phyloP scores from a whole-genome alignment of 2,797 vertebrate species.

The Diplodus puntazzo region DNA sequence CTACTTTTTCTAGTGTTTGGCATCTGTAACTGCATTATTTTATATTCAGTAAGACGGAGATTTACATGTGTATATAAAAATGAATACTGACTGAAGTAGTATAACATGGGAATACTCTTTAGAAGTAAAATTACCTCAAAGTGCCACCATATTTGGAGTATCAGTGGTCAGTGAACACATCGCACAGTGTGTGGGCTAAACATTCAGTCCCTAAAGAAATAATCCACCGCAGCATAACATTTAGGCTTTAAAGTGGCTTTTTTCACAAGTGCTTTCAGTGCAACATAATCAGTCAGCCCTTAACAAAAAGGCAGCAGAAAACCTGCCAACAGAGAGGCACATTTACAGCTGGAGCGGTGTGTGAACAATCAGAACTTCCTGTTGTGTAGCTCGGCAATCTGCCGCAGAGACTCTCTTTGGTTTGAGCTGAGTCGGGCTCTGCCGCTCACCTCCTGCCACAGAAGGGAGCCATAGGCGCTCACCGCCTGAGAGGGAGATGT shows the following conservation, averaged over 20 bases:
- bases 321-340: constrained; percentile 21
- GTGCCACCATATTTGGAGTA: background rate
- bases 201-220: background rate
- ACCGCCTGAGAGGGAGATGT: constrained; percentile 57
- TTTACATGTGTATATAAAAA: background rate
- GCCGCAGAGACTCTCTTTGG: constrained; percentile 87
- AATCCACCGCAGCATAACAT: constrained; percentile 11
- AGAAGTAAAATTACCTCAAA: background rate
- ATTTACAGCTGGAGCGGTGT: background rate
- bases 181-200: constrained; percentile 10
- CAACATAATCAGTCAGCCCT: background rate
- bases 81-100: background rate
- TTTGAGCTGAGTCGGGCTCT: constrained; percentile 80
- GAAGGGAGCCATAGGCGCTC: constrained; percentile 61
- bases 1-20: background rate
- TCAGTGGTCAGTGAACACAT: constrained; percentile 6
- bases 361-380: constrained; percentile 83
- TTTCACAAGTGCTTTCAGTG: constrained; percentile 30
- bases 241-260: constrained; percentile 24
- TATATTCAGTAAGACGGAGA: background rate
- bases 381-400: constrained; percentile 80
- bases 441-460: constrained; percentile 90
- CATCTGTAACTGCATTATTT: background rate
- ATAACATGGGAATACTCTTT: background rate
- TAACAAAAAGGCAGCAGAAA: constrained; percentile 22